Conservation (phyloP, 2,113 vertebrate species). For the Scomber colias region DNA sequence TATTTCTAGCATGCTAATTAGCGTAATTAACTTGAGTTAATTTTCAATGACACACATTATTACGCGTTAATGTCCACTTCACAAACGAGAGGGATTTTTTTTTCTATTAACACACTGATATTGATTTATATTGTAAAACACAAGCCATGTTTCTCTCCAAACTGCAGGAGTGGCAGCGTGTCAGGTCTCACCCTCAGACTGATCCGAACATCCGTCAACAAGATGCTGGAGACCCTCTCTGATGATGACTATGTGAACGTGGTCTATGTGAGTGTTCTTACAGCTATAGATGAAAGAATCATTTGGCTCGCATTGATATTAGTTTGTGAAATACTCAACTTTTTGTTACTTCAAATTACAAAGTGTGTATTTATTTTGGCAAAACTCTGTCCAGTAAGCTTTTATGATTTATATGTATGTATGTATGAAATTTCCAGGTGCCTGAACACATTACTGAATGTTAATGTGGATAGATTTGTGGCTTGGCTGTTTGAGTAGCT, state of each 20-base stretch:
- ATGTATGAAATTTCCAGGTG: neutral
- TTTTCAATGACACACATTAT: neutral
- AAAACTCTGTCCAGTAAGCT: neutral
- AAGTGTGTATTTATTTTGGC: neutral
- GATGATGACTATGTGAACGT: slow-evolving; percentile 98
- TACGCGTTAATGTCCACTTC: neutral
- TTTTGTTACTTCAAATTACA: neutral
- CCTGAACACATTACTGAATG: slow-evolving; percentile 12
- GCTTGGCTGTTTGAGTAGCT: slow-evolving; percentile 4
- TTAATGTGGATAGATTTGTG: slow-evolving; percentile 34
- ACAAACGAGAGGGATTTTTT: neutral
- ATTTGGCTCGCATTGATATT: too few species aligned
- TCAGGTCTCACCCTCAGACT: slow-evolving; percentile 94
- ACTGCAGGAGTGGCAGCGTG: slow-evolving; percentile 93
- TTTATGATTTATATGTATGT: neutral
- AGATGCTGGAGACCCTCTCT: slow-evolving; percentile 96
- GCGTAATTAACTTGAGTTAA: neutral
- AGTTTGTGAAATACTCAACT: neutral
- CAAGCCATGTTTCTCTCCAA: neutral
- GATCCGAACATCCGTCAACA: slow-evolving; percentile 92
- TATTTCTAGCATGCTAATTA: neutral
- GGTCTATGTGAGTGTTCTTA: slow-evolving; percentile 91
- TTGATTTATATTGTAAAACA: neutral
- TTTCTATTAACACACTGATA: neutral
- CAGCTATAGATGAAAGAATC: neutral